These are phyloP conservation scores for Petromus typicus DNA, from an alignment of 2,113 vertebrate species.

Conservation along the genomic window DNA sequence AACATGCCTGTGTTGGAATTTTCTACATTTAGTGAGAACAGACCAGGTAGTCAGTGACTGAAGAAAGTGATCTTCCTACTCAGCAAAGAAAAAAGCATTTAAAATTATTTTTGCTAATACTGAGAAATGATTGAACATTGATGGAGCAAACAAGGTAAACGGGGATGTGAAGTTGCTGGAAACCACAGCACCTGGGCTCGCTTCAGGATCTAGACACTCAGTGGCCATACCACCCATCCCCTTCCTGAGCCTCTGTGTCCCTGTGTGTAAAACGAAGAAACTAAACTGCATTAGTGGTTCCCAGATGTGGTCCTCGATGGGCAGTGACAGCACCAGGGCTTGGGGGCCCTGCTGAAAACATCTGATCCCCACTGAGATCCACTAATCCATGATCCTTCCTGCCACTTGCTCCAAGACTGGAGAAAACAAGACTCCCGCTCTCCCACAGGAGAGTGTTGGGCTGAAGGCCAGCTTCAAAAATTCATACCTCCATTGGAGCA, in stretches of 20 bases:
- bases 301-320: neutral
- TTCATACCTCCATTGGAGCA: neutral
- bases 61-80: constrained; percentile 18
- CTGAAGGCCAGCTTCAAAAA: neutral
- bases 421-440: neutral
- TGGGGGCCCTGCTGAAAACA: neutral
- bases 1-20: constrained; percentile 66
- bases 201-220: neutral
- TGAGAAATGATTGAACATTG: neutral
- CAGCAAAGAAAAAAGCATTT: neutral
- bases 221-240: neutral
- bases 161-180: neutral
- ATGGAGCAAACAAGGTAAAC: neutral
- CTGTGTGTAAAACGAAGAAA: neutral
- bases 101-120: neutral
- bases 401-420: neutral
- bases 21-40: constrained; percentile 29
- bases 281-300: neutral
- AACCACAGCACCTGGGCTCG: no score
- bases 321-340: neutral
- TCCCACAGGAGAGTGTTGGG: neutral
- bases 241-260: neutral
- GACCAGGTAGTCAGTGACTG: neutral
- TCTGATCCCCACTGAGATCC: neutral
- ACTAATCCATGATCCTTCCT: neutral